Conservation (phyloP, 2,113 vertebrate species). For the Lichenostomus cassidix region DNA sequence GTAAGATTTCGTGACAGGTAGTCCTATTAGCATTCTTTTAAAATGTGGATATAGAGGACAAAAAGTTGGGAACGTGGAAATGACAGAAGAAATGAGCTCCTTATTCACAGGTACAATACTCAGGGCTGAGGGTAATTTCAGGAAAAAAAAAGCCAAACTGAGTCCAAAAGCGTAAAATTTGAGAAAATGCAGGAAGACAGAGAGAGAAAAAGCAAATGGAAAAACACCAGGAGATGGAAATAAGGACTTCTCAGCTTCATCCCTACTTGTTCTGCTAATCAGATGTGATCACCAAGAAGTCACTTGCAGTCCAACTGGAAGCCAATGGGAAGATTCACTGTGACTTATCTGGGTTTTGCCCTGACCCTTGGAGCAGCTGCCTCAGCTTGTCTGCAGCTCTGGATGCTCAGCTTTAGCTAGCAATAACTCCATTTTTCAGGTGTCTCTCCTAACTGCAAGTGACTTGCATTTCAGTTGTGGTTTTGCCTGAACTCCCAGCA, state of each 20-base stretch:
- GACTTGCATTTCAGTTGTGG: neutral
- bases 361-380: neutral
- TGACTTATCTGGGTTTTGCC: neutral
- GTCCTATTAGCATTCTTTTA: slow-evolving; percentile 44
- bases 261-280: neutral
- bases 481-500: neutral
- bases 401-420: neutral
- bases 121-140: neutral
- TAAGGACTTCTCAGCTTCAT: neutral
- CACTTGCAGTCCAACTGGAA: neutral
- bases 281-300: neutral
- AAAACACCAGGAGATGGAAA: neutral
- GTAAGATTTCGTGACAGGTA: slow-evolving; percentile 57
- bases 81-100: slow-evolving; percentile 40
- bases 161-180: neutral
- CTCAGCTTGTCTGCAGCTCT: neutral
- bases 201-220: neutral
- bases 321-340: neutral
- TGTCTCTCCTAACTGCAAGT: neutral
- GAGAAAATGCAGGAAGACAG: neutral
- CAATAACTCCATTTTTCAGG: neutral
- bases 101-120: neutral
- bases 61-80: slow-evolving; percentile 49
- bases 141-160: slow-evolving; percentile 9
- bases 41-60: slow-evolving; percentile 40